These are phyloP conservation scores for Peromyscus eremicus DNA, from an alignment of 2,797 vertebrate genomes.

Conservation along the genomic window DNA sequence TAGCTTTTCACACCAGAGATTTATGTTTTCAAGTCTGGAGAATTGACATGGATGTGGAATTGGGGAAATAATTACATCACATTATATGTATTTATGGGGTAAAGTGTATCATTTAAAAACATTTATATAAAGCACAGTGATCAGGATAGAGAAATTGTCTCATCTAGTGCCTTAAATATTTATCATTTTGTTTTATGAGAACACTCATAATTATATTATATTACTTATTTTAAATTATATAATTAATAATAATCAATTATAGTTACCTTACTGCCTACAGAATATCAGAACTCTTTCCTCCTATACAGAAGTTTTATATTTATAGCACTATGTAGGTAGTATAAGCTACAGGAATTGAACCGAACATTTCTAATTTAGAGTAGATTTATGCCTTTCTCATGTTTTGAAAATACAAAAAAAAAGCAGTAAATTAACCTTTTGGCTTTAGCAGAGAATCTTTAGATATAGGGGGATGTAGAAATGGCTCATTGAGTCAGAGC, in stretches of 20 bases:
- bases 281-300: background rate
- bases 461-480: background rate
- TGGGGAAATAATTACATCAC: background rate
- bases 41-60: background rate
- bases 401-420: background rate
- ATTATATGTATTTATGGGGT: background rate
- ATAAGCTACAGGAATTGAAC: background rate
- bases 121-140: background rate
- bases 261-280: background rate
- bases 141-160: background rate
- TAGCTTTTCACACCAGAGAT: background rate
- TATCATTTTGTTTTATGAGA: background rate
- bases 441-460: background rate
- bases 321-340: background rate
- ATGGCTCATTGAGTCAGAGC: background rate
- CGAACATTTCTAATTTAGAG: background rate
- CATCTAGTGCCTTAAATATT: background rate
- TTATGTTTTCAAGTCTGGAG: background rate
- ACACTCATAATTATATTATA: background rate
- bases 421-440: constrained; percentile 60
- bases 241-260: background rate
- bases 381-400: background rate
- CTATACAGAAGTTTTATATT: background rate
- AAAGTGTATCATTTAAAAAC: background rate
- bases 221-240: background rate